These are phyloP conservation scores for Antheraea yamamai DNA, from an alignment of 2,888 invertebrate species.

Conservation along the genomic window DNA sequence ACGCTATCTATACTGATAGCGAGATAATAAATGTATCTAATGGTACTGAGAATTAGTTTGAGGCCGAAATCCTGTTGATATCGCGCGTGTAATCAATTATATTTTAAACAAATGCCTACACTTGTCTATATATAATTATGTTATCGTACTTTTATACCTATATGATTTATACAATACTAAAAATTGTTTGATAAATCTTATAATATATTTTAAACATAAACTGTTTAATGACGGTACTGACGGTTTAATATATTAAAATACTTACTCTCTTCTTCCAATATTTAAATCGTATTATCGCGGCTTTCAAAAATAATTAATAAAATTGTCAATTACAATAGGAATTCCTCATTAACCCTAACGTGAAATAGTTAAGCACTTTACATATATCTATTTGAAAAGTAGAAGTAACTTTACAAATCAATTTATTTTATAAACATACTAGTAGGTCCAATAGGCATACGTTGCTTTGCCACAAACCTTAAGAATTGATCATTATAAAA, in stretches of 20 bases:
- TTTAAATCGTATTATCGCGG: neutral
- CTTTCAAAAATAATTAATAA: neutral
- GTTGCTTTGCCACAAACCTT: too few relatives aligned
- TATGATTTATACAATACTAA: neutral
- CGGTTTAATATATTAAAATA: too few relatives aligned
- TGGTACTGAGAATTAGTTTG: conserved; percentile 9
- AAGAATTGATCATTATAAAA: too few relatives aligned
- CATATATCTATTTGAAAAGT: neutral
- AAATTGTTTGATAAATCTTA: neutral
- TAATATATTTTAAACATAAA: neutral
- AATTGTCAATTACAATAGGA: neutral
- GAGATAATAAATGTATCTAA: conserved; percentile 9
- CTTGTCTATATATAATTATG: neutral
- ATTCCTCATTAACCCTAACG: neutral
- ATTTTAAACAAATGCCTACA: neutral
- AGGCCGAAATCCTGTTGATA: conserved; percentile 12
- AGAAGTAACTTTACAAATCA: neutral
- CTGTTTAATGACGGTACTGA: too few relatives aligned
- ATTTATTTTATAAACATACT: neutral
- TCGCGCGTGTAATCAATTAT: neutral
- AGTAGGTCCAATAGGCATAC: too few relatives aligned
- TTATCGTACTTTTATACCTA: neutral
- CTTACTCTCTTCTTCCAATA: too few relatives aligned
- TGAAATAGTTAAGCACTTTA: neutral
- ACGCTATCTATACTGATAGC: conserved; percentile 16